These are phyloP conservation scores for Drosophila seguyi DNA, from an alignment of 1,140 invertebrate species.

Conservation along the genomic window DNA sequence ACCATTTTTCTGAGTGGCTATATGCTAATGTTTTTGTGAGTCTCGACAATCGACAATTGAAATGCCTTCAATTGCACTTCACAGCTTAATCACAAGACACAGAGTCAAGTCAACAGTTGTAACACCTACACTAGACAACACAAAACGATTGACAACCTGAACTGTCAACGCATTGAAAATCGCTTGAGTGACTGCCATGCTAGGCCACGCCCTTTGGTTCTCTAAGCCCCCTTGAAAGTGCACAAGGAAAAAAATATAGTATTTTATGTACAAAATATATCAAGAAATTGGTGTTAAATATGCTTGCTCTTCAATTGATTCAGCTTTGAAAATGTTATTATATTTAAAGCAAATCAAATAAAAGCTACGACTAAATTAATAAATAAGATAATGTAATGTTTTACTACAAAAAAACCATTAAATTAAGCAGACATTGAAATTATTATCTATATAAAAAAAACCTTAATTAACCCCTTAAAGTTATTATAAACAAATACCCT, in stretches of 20 bases:
- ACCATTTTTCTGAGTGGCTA: conserved; percentile 31
- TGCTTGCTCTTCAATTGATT: no score
- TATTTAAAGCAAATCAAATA: no score
- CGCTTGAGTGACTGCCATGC: conserved; percentile 62
- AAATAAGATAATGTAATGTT: no score
- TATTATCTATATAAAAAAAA: no score
- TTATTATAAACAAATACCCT: no score
- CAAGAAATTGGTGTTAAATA: no score
- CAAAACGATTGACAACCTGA: conserved; percentile 77
- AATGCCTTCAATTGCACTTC: conserved; percentile 61
- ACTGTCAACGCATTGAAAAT: conserved; percentile 79
- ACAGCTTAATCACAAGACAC: conserved; percentile 67
- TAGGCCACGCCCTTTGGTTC: conserved; percentile 46
- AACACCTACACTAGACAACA: conserved; percentile 66
- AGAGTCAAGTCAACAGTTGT: conserved; percentile 44
- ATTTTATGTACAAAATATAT: no score
- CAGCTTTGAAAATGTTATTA: no score
- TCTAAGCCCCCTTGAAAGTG: neutral
- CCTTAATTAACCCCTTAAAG: no score
- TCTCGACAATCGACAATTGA: conserved; percentile 64
- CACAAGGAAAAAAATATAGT: neutral
- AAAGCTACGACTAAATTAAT: no score
- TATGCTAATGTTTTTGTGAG: conserved; percentile 45
- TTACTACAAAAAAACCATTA: no score
- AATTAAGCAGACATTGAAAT: no score